Evolutionary conservation across 2,113 vertebrate genomes (phyloP).

Genomic region (Cichladusa arquata): DNA sequence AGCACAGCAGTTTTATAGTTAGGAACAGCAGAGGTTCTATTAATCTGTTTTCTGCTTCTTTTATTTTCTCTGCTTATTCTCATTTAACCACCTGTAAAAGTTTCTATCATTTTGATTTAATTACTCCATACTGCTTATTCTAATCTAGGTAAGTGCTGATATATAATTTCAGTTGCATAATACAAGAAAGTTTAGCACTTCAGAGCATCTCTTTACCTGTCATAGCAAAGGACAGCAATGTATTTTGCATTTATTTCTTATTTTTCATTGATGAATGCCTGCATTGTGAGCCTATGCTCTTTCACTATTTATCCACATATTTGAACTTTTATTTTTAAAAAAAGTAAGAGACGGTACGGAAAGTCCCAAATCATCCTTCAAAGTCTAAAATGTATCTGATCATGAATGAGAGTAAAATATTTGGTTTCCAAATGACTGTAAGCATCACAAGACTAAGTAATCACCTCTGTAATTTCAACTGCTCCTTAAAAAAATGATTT

Average conservation of each 20-base stretch:
- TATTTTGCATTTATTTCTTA: neutral
- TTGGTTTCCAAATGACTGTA: neutral
- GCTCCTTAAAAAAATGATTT: neutral
- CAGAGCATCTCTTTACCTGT: neutral
- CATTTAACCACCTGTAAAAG: neutral
- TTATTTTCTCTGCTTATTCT: neutral
- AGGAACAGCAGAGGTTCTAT: neutral
- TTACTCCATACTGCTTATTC: neutral
- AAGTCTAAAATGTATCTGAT: neutral
- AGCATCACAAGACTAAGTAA: neutral
- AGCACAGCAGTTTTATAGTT: neutral
- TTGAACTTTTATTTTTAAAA: neutral
- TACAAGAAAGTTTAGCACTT: neutral
- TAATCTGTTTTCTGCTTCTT: neutral
- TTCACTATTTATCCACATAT: neutral
- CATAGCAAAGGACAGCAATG: neutral
- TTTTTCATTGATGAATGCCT: neutral
- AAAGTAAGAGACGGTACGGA: neutral
- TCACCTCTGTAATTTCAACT: neutral
- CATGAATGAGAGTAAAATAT: neutral
- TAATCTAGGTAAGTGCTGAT: neutral
- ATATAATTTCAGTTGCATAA: neutral
- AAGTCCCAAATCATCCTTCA: neutral
- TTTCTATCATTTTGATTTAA: neutral
- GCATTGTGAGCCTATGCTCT: neutral